Conservation (phyloP, 2,888 invertebrate genomes). For the Acrobasis consociella region DNA sequence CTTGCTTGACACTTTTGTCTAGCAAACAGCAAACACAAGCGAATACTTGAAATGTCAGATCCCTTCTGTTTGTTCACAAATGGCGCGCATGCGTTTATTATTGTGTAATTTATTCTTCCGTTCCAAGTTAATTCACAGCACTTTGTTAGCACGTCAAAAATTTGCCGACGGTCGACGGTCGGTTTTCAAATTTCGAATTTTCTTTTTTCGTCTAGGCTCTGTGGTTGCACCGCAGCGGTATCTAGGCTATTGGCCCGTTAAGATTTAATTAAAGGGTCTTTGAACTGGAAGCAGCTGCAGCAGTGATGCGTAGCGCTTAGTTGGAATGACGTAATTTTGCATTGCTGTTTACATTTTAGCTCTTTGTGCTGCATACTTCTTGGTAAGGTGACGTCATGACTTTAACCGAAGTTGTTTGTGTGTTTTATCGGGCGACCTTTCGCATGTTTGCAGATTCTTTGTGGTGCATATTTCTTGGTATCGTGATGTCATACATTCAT, state of each 20-base stretch:
- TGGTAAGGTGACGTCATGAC: conserved; percentile 29
- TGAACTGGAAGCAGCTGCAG: conserved; percentile 47
- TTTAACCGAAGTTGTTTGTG: background rate
- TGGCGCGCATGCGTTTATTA: conserved; percentile 8
- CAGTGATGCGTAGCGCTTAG: conserved; percentile 45
- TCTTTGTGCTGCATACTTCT: conserved; percentile 20
- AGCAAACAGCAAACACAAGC: too few relatives aligned
- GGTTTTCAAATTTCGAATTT: background rate
- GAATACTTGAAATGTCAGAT: background rate
- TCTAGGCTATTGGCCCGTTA: conserved; percentile 41
- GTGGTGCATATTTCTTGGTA: background rate
- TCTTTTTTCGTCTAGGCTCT: conserved; percentile 1
- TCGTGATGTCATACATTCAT: background rate
- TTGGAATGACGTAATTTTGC: conserved; percentile 38
- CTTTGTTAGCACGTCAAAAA: too few relatives aligned
- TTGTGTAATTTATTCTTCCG: conserved; percentile 1
- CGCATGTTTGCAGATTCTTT: conserved; percentile 2
- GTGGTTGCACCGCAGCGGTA: conserved; percentile 39
- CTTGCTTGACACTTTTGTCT: conserved; percentile 6
- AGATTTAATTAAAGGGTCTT: conserved; percentile 59
- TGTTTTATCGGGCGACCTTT: background rate
- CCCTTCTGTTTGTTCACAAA: background rate
- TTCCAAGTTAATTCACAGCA: background rate
- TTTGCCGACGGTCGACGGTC: too few relatives aligned
- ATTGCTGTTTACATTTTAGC: conserved; percentile 28